Base-by-base conservation (phyloP, 1,140 invertebrate genomes). In the Berghia stephanieae region DNA sequence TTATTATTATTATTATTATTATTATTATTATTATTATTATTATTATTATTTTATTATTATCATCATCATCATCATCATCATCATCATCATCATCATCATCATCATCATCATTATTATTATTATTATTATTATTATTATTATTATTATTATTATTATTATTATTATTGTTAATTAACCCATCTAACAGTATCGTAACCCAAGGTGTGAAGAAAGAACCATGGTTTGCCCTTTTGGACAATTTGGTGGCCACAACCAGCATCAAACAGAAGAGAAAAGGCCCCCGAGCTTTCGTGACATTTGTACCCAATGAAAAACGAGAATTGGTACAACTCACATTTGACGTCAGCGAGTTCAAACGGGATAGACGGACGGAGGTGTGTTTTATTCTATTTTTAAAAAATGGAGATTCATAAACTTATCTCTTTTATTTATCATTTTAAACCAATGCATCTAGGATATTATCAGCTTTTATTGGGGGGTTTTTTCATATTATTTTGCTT, bases 251-350 rank as follows among this genome's bases (percentile, higher is more conserved):
- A 2, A 79, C 74, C 60, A 76, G 44, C 21, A 71, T 82, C 34
- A 78, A 81, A 49, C 80, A 83, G 46, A 76, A 76, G 18, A 71
- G 75, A 63, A 21, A 75, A 83, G 79, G 63, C 60, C 73, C n/a
- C 78, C 80, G 13, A 60, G 77, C 83, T 31, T 85, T 85, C 66
- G 81, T 83, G 31, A 81, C 80, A 16, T 74, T 82, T 38, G 80
- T 84, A 6, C 78, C 80, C 13, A 81, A 84, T 71, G 82, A 83
- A n/a, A 70, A 79, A 42, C 71, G 79, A 44, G 79, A 85, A 74
- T 68, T 85, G 5, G 79, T 81, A 21, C 80, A 84, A 46, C 72
- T 86, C 13, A 81, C 79, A 2, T 86, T 86, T 73, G 84, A 86
- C 72, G 76, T 81, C 40, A 81, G 77, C 55, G 80, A 83, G 55